These are phyloP conservation scores for Barypeithes pellucidus DNA, from an alignment of 2,888 invertebrate genomes.

Conservation along the genomic window DNA sequence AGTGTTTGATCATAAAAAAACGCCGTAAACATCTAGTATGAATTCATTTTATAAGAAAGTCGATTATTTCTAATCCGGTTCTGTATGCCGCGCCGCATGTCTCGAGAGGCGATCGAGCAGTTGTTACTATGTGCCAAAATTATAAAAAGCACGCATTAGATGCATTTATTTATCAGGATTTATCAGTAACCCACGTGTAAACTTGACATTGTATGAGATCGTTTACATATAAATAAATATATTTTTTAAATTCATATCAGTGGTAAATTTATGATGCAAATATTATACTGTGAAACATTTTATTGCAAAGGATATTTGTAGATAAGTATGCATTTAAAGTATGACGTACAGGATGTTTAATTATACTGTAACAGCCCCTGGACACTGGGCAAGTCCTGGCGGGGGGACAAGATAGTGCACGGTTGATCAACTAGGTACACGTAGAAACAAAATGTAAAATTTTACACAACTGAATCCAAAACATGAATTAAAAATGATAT, in stretches of 20 bases:
- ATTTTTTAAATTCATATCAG: slow-evolving; percentile 1
- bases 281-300: neutral
- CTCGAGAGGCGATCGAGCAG: slow-evolving; percentile 6
- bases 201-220: slow-evolving; percentile 41
- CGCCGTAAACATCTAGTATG: too few species aligned
- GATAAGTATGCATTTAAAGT: neutral
- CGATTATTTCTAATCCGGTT: neutral
- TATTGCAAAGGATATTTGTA: neutral
- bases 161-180: slow-evolving; percentile 3
- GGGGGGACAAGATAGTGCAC: too few species aligned
- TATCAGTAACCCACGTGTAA: slow-evolving; percentile 10
- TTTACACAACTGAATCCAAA: too few species aligned
- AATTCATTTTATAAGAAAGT: neutral
- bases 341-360: too few species aligned
- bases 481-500: too few species aligned
- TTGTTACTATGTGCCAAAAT: slow-evolving; percentile 37
- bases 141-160: neutral
- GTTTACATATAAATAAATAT: slow-evolving; percentile 18
- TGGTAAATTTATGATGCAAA: neutral
- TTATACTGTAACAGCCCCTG: too few species aligned
- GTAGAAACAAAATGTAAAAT: too few species aligned
- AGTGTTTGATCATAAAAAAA: too few species aligned
- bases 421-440: too few species aligned
- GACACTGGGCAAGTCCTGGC: too few species aligned
- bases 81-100: slow-evolving; percentile 3